Base-by-base conservation (phyloP, 2,113 vertebrate genomes). In the Arvicanthis niloticus region DNA sequence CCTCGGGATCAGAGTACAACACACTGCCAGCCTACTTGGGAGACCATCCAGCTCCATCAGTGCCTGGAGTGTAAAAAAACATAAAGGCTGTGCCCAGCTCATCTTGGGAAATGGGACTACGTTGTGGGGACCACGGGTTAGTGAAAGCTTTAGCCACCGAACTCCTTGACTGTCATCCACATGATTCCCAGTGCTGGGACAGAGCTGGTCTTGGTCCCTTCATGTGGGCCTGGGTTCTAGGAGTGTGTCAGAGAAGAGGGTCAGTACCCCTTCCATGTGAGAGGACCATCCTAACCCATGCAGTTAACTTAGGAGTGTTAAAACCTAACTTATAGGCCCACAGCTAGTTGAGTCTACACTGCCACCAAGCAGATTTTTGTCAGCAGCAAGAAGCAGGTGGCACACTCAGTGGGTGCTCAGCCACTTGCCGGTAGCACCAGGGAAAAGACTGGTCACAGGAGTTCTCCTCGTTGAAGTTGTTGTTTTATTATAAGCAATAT, bases 81-180 rank as follows among this genome's bases (percentile, higher is more conserved):
- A 91, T 26, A 21, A 93, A 94, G 93, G 62, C 88, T 68, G 53
- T 93, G 94, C 94, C 90, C 90, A 91, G 91, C 91, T 91, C 40
- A 88, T 89, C 89, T 89, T 92, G 72, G 96, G 92, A 88, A 78
- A 48, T 29, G 96, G 97, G 96, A 93, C 95, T 96, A 85, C 97
- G 93, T 65, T 77, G 48, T 92, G 85, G 94, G 95, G 80, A 76
- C 67, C n/a, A 87, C 89, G 68, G 80, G 84, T 96, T 24, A 51
- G 34, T 75, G 89, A 96, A 89, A 97, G 75, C 91, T 98, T 88
- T 88, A 60, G 68, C 92, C n/a, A 45, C 89, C 53, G n/a, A 31
- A 70, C 90, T 88, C 91, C 88, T 72, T 7, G 67, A 40, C 70
- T 88, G 34, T 88, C 87, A 40, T 40, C 93, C 1, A 29, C 0